Base-by-base conservation (phyloP, 2,797 vertebrate species). In the Mormyrops attenuatus region DNA sequence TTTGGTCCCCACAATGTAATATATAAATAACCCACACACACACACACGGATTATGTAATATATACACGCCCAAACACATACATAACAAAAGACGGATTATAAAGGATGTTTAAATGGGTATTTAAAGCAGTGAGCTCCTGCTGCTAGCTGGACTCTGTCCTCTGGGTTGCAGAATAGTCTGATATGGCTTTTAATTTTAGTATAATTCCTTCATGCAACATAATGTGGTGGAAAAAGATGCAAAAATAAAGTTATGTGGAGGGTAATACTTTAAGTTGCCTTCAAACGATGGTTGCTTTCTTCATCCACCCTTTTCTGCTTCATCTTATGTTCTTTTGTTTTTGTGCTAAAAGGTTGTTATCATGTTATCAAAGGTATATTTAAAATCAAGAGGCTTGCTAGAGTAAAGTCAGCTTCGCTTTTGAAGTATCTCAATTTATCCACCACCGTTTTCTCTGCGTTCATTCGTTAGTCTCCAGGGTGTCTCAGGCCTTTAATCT, bases 151-250 rank as follows among this genome's bases (percentile, higher is more conserved):
- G n/a, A 66, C 86, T 9, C 20, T 22, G 47, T 13, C 90, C 53
- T 84, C 77, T 55, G 90, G 60, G 8, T 87, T 90, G 90, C 90
- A 63, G 90, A 49, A 20, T 5, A 17, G 13, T n/a, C 13, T 60
- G 53, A 57, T 20, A 20, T 77, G 63, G 77, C 69, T 34, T 92
- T 93, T 63, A 47, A 47, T 88, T 88, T 63, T 55, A 88, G 57
- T 66, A 53, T 88, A 44, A 66, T 88, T 49, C 6, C 85, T 22
- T 34, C 4, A 20, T 55, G 52, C 15, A 55, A 87, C 50, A 55
- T 53, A 38, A 57, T 87, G 26, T 34, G 15, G 49, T 15, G 26
- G 49, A 38, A 22, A 87, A 55, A 86, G 26, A 55, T 17, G 1
- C 26, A 52, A 52, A 30, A 86, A 53, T 38, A 49, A 86, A 55